Evolutionary conservation across 1,140 invertebrate genomes (phyloP).

Genomic region (Heliconius melpomene): DNA sequence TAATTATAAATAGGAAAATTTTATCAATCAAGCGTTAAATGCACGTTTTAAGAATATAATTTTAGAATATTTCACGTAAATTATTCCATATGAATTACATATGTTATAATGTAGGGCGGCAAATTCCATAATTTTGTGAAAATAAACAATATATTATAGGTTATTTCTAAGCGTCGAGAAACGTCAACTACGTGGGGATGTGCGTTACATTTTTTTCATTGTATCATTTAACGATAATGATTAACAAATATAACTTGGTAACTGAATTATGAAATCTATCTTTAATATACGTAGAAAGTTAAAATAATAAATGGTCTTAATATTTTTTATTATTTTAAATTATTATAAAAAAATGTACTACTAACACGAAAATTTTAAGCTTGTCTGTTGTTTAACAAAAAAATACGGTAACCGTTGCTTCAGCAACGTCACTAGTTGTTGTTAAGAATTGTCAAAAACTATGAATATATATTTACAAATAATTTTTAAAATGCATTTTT

Average conservation of each 20-base stretch:
- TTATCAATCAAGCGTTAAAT: neutral
- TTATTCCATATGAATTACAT: neutral
- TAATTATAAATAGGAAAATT: neutral
- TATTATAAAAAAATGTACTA: neutral
- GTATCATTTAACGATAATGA: constrained; percentile 29
- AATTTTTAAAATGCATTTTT: constrained; percentile 17
- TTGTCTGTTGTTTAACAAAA: constrained; percentile 9
- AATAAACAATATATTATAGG: constrained; percentile 59
- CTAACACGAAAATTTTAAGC: neutral
- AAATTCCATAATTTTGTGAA: constrained; percentile 23
- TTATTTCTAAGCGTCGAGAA: constrained; percentile 51
- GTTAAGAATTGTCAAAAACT: constrained; percentile 47
- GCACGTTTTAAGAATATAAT: neutral
- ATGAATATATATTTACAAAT: constrained; percentile 38
- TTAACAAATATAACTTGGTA: neutral
- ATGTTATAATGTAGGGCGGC: neutral
- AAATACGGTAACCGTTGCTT: constrained; percentile 26
- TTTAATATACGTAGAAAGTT: neutral
- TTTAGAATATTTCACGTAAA: neutral
- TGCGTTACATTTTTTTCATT: constrained; percentile 11
- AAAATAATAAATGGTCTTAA: neutral
- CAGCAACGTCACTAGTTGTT: constrained; percentile 50
- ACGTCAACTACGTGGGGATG: constrained; percentile 42
- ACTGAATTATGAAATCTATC: neutral
- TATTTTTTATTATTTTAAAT: neutral